Percentiles rank a stretch among this genome's conserved stretches.
phyloP scores from a whole-genome alignment of 1,140 invertebrate species.

The Philopotamus ludificatus region DNA sequence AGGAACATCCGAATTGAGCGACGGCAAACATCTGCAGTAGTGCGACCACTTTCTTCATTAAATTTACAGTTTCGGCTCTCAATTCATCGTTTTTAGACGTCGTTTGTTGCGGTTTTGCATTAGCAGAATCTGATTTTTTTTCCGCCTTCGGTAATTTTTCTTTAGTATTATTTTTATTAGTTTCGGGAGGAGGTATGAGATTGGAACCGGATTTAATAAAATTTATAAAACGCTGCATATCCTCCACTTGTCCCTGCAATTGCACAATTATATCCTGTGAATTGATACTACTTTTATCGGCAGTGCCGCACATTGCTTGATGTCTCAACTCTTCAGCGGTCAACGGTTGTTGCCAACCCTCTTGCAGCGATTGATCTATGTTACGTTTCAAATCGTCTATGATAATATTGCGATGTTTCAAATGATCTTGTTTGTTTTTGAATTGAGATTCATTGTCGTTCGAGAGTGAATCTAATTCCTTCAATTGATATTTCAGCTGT shows the following conservation, averaged over 20 bases:
- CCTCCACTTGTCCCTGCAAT: slow-evolving; percentile 93
- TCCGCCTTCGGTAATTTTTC: slow-evolving; percentile 65
- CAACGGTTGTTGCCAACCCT: slow-evolving; percentile 64
- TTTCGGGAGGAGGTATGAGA: no score
- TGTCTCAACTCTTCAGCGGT: slow-evolving; percentile 62
- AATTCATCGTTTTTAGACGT: slow-evolving; percentile 44
- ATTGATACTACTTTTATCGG: slow-evolving; percentile 8
- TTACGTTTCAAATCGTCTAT: slow-evolving; percentile 78
- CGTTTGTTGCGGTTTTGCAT: slow-evolving; percentile 17
- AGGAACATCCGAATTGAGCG: slow-evolving; percentile 86
- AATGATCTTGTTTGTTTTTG: slow-evolving; percentile 33
- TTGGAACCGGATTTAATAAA: slow-evolving; percentile 83
- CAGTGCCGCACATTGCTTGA: slow-evolving; percentile 62
- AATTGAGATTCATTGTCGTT: slow-evolving; percentile 72
- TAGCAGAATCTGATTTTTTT: slow-evolving; percentile 46
- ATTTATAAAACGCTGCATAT: slow-evolving; percentile 95
- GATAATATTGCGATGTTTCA: slow-evolving; percentile 87
- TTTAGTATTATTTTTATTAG: slow-evolving; percentile 57
- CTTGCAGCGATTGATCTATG: slow-evolving; percentile 71
- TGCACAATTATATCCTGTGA: slow-evolving; percentile 83
- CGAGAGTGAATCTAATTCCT: slow-evolving; percentile 92
- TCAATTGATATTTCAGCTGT: slow-evolving; percentile 87
- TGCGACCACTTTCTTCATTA: slow-evolving; percentile 81
- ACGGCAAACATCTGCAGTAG: slow-evolving; percentile 90
- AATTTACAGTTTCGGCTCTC: slow-evolving; percentile 61